Percentiles rank a stretch among this genome's conserved stretches.
Conservation (phyloP, 2,113 vertebrate genomes). For the Cichladusa arquata region DNA sequence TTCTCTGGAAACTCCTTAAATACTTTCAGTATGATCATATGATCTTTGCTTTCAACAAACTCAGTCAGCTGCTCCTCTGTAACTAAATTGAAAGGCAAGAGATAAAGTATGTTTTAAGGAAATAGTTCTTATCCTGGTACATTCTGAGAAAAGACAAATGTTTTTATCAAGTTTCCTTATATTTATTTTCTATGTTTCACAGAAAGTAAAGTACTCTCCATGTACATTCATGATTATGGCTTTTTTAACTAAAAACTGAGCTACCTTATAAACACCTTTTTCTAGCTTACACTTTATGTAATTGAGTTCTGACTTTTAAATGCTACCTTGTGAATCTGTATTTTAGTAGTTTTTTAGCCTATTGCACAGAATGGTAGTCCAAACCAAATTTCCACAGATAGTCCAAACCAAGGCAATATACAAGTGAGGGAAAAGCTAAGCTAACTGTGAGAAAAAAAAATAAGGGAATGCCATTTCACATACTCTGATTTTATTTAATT, state of each 20-base stretch:
- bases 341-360: background rate
- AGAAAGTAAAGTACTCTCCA: background rate
- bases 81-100: constrained; percentile 73
- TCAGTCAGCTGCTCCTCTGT: constrained; percentile 87
- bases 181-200: background rate
- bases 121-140: background rate
- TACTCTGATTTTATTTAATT: background rate
- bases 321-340: background rate
- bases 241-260: background rate
- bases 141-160: background rate
- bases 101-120: background rate
- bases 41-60: constrained; percentile 93
- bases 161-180: background rate
- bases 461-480: background rate
- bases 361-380: background rate
- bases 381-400: background rate
- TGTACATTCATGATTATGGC: background rate
- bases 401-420: background rate
- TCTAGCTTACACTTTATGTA: background rate
- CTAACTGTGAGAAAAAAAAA: background rate
- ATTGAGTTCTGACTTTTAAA: background rate
- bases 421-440: background rate
- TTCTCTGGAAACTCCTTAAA: constrained; percentile 79
- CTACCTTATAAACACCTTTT: background rate
- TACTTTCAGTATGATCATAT: constrained; percentile 79